Evolutionary conservation across 2,113 vertebrate species (phyloP).

Genomic region (Trematocara unimaculatum): DNA sequence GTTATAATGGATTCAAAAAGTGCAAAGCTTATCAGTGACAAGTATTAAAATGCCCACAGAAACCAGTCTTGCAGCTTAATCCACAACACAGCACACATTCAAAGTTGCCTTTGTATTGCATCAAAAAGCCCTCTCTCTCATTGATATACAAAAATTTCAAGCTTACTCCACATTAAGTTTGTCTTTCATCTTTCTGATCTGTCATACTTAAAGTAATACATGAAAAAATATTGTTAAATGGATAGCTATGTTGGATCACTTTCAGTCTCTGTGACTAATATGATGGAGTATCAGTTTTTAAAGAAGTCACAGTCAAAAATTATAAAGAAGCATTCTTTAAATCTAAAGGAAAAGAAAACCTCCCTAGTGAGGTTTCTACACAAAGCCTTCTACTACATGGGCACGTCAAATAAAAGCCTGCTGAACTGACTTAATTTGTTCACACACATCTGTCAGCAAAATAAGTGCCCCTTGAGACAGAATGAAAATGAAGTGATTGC

Average conservation of each 20-base stretch:
- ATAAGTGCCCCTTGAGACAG: neutral
- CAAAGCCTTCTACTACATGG: neutral
- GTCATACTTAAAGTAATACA: neutral
- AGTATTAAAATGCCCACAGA: neutral
- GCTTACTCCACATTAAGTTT: neutral
- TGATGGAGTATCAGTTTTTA: neutral
- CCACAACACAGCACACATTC: neutral
- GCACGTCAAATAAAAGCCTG: neutral
- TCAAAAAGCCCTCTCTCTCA: neutral
- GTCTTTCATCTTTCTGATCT: neutral
- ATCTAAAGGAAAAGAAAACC: neutral
- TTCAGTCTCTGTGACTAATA: neutral
- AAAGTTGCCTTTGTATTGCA: neutral
- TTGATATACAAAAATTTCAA: neutral
- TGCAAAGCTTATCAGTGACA: neutral
- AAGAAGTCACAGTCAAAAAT: neutral
- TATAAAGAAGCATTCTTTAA: neutral
- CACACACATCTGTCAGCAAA: neutral
- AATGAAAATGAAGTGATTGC: neutral
- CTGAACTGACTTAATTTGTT: neutral
- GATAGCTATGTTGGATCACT: neutral
- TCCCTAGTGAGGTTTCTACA: neutral
- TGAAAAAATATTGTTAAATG: neutral
- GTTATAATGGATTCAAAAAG: neutral
- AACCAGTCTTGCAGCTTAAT: neutral